Conservation (phyloP, 2,888 invertebrate genomes). For the Drosophila neotestacea region DNA sequence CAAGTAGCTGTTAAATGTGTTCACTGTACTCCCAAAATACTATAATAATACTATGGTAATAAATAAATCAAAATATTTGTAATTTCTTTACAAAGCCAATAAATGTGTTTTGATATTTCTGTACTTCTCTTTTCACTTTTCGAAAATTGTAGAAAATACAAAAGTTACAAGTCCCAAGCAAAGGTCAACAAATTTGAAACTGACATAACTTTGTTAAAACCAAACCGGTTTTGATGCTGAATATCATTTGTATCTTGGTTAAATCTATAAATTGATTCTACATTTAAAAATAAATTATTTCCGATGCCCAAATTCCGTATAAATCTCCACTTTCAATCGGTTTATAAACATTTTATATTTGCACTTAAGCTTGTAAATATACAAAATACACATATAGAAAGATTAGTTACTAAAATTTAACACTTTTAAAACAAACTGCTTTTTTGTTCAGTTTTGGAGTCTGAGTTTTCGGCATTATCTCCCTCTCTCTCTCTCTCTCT, state of each 20-base stretch:
- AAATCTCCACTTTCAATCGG: not conserved
- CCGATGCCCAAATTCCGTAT: too few species aligned
- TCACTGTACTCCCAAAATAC: conserved; percentile 45
- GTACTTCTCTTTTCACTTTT: too few species aligned
- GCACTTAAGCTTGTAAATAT: conserved; percentile 52
- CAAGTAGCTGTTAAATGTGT: conserved; percentile 67
- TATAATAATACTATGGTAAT: conserved; percentile 10
- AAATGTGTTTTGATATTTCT: not conserved
- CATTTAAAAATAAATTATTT: too few species aligned
- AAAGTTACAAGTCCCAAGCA: too few species aligned
- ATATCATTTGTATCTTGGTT: too few species aligned
- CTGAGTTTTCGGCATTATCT: conserved; percentile 11
- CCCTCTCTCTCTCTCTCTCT: not conserved
- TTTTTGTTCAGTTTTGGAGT: conserved; percentile 38
- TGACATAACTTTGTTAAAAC: too few species aligned
- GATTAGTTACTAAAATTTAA: conserved; percentile 47
- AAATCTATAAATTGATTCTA: too few species aligned
- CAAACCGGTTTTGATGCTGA: too few species aligned
- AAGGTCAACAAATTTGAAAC: too few species aligned
- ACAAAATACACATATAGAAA: conserved; percentile 55
- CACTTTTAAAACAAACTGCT: conserved; percentile 36
- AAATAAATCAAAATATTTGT: conserved; percentile 51
- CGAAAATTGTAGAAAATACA: too few species aligned
- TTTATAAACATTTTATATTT: conserved; percentile 51
- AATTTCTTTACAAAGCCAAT: conserved; percentile 63